These are phyloP conservation scores for Geodia barretti DNA, from an alignment of 37 sponge, comb jelly and placozoan species.

Conservation along the genomic window DNA sequence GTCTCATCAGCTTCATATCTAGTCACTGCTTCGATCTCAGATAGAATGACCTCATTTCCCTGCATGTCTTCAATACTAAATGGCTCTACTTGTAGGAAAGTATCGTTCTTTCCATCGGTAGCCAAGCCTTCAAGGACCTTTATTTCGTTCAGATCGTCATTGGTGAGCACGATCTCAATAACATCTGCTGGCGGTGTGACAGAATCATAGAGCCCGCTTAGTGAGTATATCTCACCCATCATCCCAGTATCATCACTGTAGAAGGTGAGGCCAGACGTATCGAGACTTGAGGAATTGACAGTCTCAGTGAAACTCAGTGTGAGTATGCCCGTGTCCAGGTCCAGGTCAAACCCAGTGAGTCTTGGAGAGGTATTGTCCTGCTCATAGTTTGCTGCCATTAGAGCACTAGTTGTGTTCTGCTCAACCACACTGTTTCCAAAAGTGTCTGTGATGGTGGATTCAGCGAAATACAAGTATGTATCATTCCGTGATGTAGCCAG, in stretches of 20 bases:
- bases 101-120: slow-evolving; percentile 8
- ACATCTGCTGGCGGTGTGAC: slow-evolving; percentile 49
- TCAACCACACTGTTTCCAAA: slow-evolving; percentile 67
- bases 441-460: slow-evolving; percentile 50
- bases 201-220: slow-evolving; percentile 43
- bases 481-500: slow-evolving; percentile 53
- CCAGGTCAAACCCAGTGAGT: slow-evolving; percentile 61
- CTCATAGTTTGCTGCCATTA: slow-evolving; percentile 11
- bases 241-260: slow-evolving; percentile 10
- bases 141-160: slow-evolving; percentile 82
- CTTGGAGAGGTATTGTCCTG: slow-evolving; percentile 51
- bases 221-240: slow-evolving; percentile 31
- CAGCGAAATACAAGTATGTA: slow-evolving; percentile 61
- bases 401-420: slow-evolving; percentile 2
- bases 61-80: slow-evolving; percentile 75
- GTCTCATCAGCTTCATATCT: slow-evolving; percentile 32
- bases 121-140: slow-evolving; percentile 59
- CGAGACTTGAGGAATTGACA: slow-evolving; percentile 72
- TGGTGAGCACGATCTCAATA: slow-evolving; percentile 50
- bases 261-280: slow-evolving; percentile 66
- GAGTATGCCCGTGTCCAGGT: slow-evolving; percentile 74
- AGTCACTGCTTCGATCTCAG: neutral
- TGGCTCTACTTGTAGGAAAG: slow-evolving; percentile 51
- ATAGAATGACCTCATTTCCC: slow-evolving; percentile 29
- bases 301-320: slow-evolving; percentile 79